phyloP scores from a whole-genome alignment of 1,140 invertebrate species.

The Drosophila setifemur region DNA sequence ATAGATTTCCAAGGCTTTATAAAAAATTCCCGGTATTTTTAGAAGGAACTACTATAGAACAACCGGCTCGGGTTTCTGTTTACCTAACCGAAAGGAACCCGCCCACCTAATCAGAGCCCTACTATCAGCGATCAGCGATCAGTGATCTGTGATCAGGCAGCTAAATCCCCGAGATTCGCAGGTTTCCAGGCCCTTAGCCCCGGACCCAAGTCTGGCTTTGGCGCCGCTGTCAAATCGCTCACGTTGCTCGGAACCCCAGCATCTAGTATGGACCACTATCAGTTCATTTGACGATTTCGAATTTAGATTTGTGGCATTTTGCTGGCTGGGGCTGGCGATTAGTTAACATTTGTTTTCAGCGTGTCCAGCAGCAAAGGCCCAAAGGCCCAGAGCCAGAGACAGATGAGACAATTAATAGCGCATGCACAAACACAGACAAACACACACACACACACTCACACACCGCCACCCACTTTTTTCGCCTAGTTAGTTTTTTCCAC shows the following conservation, averaged over 20 bases:
- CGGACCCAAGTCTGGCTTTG: slow-evolving; percentile 11
- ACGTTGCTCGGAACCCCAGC: slow-evolving; percentile 32
- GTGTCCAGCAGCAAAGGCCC: slow-evolving; percentile 39
- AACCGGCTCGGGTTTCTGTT: slow-evolving; percentile 7
- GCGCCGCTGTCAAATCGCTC: slow-evolving; percentile 41
- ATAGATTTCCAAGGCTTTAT: slow-evolving; percentile 18
- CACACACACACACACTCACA: slow-evolving; percentile 21
- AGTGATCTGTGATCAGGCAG: no score
- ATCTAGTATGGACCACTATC: slow-evolving; percentile 42
- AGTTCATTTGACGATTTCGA: slow-evolving; percentile 53
- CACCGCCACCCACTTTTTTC: neutral
- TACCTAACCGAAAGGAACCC: slow-evolving; percentile 25
- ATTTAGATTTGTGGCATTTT: slow-evolving; percentile 66
- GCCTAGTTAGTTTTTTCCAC: neutral
- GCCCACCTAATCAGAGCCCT: slow-evolving; percentile 49
- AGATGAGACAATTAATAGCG: slow-evolving; percentile 54
- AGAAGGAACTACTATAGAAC: slow-evolving; percentile 38
- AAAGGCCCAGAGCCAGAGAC: slow-evolving; percentile 46
- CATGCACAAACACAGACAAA: slow-evolving; percentile 29
- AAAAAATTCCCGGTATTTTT: slow-evolving; percentile 51
- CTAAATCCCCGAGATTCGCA: slow-evolving; percentile 23
- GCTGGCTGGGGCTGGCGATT: slow-evolving; percentile 39
- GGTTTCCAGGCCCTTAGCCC: slow-evolving; percentile 3
- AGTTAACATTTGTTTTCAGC: slow-evolving; percentile 75
- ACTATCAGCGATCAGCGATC: neutral